Conservation (phyloP, 2,888 invertebrate genomes). For the Liposcelis brunnea region DNA sequence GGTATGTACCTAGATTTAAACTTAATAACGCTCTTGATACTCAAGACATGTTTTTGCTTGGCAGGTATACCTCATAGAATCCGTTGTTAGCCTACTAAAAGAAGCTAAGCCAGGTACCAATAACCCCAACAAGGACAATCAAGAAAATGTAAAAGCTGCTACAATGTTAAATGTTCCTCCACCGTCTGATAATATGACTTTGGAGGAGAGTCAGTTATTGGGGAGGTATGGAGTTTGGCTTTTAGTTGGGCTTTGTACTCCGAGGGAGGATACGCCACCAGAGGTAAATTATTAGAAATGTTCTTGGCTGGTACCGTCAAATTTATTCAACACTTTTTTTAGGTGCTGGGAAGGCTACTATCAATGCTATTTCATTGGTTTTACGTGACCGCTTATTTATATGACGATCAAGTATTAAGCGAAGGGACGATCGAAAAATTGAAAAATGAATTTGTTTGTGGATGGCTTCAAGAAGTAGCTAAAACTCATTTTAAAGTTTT, state of each 20-base stretch:
- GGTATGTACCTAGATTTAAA: constrained; percentile 14
- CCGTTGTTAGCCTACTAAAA: constrained; percentile 56
- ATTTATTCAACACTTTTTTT: too few species aligned
- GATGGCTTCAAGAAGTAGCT: constrained; percentile 75
- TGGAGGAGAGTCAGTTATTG: constrained; percentile 76
- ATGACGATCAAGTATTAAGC: constrained; percentile 38
- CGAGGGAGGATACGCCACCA: constrained; percentile 55
- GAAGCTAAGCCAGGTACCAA: constrained; percentile 55
- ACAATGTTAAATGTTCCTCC: background rate
- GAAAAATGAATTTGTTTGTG: constrained; percentile 82
- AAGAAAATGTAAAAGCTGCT: constrained; percentile 24
- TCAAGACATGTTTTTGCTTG: background rate
- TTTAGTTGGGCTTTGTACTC: constrained; percentile 80
- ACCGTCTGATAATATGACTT: constrained; percentile 45
- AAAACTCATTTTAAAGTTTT: constrained; percentile 75
- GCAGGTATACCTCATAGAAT: constrained; percentile 73
- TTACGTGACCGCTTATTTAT: constrained; percentile 91
- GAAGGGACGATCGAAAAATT: constrained; percentile 81
- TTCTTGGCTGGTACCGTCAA: too few species aligned
- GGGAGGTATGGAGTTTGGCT: constrained; percentile 96
- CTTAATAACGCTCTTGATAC: too few species aligned
- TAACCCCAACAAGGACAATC: constrained; percentile 18
- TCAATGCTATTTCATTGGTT: constrained; percentile 99
- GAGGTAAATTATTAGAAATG: constrained; percentile 31
- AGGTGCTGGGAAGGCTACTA: constrained; percentile 62